A percentile compares a stretch with the other conserved stretches of the same genome.
Conservation (phyloP, 2,797 vertebrate species). For the Myoxocephalus aenaeus region DNA sequence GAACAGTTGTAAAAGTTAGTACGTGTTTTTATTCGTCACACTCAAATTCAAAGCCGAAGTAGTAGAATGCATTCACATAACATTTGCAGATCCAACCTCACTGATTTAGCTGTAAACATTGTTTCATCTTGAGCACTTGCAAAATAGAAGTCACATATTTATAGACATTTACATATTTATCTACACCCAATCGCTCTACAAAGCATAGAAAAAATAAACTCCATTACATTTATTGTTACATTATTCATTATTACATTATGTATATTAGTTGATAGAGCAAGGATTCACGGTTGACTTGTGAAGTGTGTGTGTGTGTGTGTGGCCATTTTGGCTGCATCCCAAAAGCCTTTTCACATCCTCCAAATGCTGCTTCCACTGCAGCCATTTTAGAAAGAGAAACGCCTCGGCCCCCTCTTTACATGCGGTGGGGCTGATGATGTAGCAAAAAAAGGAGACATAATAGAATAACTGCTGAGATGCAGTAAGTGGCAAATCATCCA, state of each 20-base stretch:
- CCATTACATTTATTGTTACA: conserved; percentile 67
- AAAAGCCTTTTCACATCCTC: conserved; percentile 21
- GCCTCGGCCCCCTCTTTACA: conserved; percentile 1
- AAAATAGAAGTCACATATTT: conserved; percentile 69
- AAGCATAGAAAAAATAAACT: conserved; percentile 83
- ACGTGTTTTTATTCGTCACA: conserved; percentile 67
- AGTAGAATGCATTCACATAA: conserved; percentile 49
- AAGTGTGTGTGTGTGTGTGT: conserved; percentile 18
- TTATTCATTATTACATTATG: conserved; percentile 63
- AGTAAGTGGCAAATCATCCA: conserved; percentile 33
- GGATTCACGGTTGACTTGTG: conserved; percentile 30
- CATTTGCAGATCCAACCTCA: conserved; percentile 51
- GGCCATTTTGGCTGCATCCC: conserved; percentile 45
- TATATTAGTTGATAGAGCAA: conserved; percentile 63
- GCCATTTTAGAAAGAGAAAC: conserved; percentile 5
- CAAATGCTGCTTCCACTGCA: conserved; percentile 13
- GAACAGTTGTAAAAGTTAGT: conserved; percentile 53
- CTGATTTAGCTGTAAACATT: conserved; percentile 58
- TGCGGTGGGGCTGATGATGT: conserved; percentile 16
- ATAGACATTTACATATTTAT: conserved; percentile 73
- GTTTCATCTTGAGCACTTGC: conserved; percentile 66
- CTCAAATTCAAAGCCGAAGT: conserved; percentile 51
- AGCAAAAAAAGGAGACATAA: neutral
- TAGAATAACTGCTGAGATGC: conserved; percentile 19
- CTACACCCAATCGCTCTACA: conserved; percentile 72